phyloP scores from a whole-genome alignment of 2,888 invertebrate species.

The Pelosia muscerda region DNA sequence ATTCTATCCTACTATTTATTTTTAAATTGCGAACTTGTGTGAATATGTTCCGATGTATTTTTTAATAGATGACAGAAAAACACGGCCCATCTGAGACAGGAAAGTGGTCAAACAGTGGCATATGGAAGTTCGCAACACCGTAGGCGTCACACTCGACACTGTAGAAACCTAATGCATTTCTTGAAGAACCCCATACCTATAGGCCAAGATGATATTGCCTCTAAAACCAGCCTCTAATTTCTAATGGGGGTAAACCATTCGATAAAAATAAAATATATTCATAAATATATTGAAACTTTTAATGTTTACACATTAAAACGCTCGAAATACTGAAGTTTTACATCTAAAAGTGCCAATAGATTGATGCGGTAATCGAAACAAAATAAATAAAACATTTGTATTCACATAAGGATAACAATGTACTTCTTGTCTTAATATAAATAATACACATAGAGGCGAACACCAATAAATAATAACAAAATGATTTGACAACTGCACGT shows the following conservation, averaged over 20 bases:
- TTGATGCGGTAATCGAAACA: conserved; percentile 20
- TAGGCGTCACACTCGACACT: too few relatives aligned
- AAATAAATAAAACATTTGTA: conserved; percentile 43
- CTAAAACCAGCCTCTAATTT: neutral
- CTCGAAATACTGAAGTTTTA: conserved; percentile 47
- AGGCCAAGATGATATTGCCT: too few relatives aligned
- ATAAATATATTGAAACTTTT: conserved; percentile 40
- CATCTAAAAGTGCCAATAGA: conserved; percentile 21
- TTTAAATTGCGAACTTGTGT: too few relatives aligned
- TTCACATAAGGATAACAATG: conserved; percentile 44
- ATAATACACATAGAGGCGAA: conserved; percentile 65
- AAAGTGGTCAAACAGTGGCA: too few relatives aligned
- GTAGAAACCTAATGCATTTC: too few relatives aligned
- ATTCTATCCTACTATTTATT: too few relatives aligned
- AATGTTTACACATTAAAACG: conserved; percentile 44
- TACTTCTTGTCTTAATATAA: conserved; percentile 65
- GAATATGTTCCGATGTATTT: too few relatives aligned
- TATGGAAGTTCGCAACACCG: too few relatives aligned
- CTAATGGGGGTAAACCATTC: neutral
- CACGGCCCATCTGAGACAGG: too few relatives aligned
- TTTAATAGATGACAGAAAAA: too few relatives aligned
- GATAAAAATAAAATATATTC: conserved; percentile 29
- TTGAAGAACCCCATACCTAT: too few relatives aligned
- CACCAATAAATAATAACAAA: conserved; percentile 47
- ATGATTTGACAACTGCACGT: conserved; percentile 36